A percentile compares a stretch with the other conserved stretches of the same genome.
phyloP scores from a whole-genome alignment of 2,888 invertebrate genomes.

The Mimumesa dahlbomi region DNA sequence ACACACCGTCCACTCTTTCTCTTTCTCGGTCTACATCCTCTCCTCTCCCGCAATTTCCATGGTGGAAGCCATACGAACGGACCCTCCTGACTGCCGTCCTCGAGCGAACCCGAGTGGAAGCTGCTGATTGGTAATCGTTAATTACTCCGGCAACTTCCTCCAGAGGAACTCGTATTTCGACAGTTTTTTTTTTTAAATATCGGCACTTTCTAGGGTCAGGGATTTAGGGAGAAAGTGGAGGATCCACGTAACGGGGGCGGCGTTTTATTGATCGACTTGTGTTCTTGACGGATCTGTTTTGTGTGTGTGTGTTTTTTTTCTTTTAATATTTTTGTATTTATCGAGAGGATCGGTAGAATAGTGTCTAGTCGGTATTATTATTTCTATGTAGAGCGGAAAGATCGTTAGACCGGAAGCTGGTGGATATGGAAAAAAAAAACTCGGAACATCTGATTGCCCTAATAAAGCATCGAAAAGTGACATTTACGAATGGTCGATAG shows the following conservation, averaged over 20 bases:
- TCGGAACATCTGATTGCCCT: too few relatives aligned
- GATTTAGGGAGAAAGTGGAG: constrained; percentile 33
- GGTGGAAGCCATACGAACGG: constrained; percentile 34
- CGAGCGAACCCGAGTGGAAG: constrained; percentile 60
- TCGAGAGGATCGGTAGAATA: neutral
- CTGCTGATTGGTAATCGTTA: constrained; percentile 72
- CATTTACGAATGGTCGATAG: too few relatives aligned
- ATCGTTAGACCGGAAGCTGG: neutral
- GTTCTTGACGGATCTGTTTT: too few relatives aligned
- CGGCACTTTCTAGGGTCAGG: constrained; percentile 19
- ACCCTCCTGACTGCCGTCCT: constrained; percentile 49
- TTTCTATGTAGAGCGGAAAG: neutral
- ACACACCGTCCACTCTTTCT: constrained; percentile 61
- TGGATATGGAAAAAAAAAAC: neutral
- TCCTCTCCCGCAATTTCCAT: constrained; percentile 35
- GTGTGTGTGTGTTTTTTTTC: too few relatives aligned
- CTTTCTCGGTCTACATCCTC: constrained; percentile 46
- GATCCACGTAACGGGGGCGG: constrained; percentile 25
- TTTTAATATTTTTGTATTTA: too few relatives aligned
- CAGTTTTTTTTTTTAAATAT: constrained; percentile 51
- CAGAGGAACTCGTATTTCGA: constrained; percentile 45
- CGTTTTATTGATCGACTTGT: too few relatives aligned
- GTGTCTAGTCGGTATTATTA: neutral
- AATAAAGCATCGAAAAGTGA: too few relatives aligned
- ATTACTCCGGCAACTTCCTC: constrained; percentile 66